Base-by-base conservation (phyloP, 2,888 invertebrate genomes). In the Himalopsyche tibetana region DNA sequence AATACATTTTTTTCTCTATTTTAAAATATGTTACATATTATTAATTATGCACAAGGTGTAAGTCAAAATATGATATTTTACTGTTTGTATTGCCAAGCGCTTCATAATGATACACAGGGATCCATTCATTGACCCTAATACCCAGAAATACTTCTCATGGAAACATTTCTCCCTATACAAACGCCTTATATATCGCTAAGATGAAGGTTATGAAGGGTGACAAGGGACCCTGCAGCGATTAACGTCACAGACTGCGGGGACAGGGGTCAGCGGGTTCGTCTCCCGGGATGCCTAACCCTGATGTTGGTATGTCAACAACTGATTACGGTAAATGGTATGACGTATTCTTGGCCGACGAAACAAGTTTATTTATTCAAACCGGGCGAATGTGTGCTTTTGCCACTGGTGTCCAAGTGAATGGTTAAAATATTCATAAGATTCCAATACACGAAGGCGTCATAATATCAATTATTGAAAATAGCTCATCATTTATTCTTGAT, bases 321-420 rank as follows among this genome's bases (percentile, higher is more conserved):
- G 84, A 86, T 86, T 86, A 86, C 82, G 84, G 86, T 84, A 81
- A 86, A 86, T 80, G 84, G 79, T 84, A 69, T 84, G 84, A 84
- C 84, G 84, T 82, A 82, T 82, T 82, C 82, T 69, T 19, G 36
- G 82, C 42, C 81, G 69, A 69, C 19, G 80, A 85, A 85, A 85
- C 45, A 63, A 82, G 84, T 85, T 85, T 85, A 85, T 85, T 85
- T 82, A 82, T 82, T 85, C 82, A 82, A 69, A 85, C 80, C 51
- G 84, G 51, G 28, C 6, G 63, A 63, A 63, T 63, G 63, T 63
- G 28, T 63, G 28, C 63, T 9, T 63, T 19, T 28, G 63, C 19
- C 63, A 63, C 19, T 63, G 63, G 63, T 63, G 63, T 63, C 63
- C 19, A 15, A 63, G 28, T 19, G 6, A 63, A 19, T 19, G 28